Evolutionary conservation across 2,888 invertebrate genomes (phyloP).

Genomic region (Balanococcus diminutus): DNA sequence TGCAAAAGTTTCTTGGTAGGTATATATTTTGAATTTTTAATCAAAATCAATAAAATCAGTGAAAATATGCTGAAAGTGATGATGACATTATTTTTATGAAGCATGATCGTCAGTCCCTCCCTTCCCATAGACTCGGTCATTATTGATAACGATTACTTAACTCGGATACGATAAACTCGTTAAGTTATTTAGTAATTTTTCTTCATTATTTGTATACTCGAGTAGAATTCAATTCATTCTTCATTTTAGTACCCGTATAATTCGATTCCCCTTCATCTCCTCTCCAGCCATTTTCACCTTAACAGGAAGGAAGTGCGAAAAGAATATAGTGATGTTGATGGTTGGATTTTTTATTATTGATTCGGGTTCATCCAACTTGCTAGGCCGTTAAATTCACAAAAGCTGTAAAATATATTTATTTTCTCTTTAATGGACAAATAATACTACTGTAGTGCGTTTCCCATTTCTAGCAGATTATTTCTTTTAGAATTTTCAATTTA

Average conservation of each 20-base stretch:
- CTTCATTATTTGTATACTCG: not conserved
- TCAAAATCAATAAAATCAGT: no score
- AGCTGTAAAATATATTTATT: not conserved
- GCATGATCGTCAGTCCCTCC: no score
- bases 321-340: no score
- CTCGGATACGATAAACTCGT: not conserved
- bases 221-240: not conserved
- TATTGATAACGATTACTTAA: no score
- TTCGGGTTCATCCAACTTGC: not conserved
- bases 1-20: no score
- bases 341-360: not conserved
- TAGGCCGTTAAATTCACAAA: not conserved
- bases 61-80: no score
- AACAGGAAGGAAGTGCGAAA: not conserved
- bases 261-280: not conserved
- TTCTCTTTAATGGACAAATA: not conserved
- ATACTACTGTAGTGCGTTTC: not conserved
- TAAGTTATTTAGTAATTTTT: no score
- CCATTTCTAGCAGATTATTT: not conserved
- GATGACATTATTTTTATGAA: no score
- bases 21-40: no score
- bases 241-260: not conserved
- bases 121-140: no score
- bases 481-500: not conserved
- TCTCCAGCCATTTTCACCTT: not conserved